Conservation (phyloP, 2,113 vertebrate species). For the Myiozetetes cayanensis region DNA sequence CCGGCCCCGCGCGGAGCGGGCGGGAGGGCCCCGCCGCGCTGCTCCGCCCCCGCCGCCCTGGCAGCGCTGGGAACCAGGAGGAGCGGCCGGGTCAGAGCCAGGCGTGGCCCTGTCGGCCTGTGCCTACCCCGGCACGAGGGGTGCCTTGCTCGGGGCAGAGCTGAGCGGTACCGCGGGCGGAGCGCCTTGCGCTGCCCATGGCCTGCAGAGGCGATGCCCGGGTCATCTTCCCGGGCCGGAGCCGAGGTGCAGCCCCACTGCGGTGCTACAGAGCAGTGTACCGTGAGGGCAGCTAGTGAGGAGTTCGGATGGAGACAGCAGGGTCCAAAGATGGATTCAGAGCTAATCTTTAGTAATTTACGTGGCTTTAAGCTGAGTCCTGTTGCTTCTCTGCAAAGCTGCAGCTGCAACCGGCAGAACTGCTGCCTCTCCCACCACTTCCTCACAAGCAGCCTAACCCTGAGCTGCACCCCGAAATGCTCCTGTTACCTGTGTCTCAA, state of each 20-base stretch:
- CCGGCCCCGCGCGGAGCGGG: too few species aligned
- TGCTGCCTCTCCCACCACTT: neutral
- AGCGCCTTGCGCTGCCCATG: neutral
- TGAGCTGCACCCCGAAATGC: too few species aligned
- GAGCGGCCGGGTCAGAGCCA: fast-evolving
- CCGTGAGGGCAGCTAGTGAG: too few species aligned
- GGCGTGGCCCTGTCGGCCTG: neutral
- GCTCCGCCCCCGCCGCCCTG: too few species aligned
- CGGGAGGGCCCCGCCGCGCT: too few species aligned
- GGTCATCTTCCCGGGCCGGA: neutral
- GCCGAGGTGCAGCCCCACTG: too few species aligned
- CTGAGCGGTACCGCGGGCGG: fast-evolving
- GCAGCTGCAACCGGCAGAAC: neutral
- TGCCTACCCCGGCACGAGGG: too few species aligned
- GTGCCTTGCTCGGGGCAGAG: fast-evolving
- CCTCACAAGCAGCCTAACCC: neutral
- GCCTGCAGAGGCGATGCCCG: neutral
- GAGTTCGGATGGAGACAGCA: neutral
- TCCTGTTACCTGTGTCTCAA: fast-evolving
- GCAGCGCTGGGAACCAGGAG: fast-evolving
- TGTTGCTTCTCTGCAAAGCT: neutral
- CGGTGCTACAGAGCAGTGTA: neutral
- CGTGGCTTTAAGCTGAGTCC: neutral
- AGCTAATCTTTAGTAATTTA: neutral
- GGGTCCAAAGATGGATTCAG: neutral